A percentile compares a stretch with the other conserved stretches of the same genome.
These are phyloP conservation scores for Aphodius granarius DNA, from an alignment of 2,888 invertebrate species.

Conservation along the genomic window DNA sequence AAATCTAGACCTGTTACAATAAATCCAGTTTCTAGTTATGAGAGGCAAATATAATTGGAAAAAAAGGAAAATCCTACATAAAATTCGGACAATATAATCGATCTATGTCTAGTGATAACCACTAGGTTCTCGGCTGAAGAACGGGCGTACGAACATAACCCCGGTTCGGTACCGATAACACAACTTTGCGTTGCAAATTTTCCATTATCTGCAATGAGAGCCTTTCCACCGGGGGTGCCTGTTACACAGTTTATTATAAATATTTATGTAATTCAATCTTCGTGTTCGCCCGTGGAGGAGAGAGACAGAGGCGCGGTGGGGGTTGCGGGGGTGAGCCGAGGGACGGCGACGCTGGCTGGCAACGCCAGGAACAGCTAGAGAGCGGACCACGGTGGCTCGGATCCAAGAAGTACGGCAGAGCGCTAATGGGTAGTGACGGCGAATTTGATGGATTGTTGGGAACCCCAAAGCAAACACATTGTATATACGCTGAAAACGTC, in stretches of 20 bases:
- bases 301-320: slow-evolving; percentile 14
- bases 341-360: slow-evolving; percentile 29
- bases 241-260: slow-evolving; percentile 18
- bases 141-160: background rate
- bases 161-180: background rate
- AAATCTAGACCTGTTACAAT: no score
- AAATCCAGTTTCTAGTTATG: no score
- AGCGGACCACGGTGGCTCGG: slow-evolving; percentile 37
- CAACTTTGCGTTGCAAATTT: slow-evolving; percentile 27
- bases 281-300: background rate
- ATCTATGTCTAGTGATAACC: background rate
- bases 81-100: background rate
- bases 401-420: slow-evolving; percentile 54
- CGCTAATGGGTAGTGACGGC: slow-evolving; percentile 67
- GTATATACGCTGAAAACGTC: slow-evolving; percentile 40
- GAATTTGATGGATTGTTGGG: slow-evolving; percentile 62
- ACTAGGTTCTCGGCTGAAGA: background rate
- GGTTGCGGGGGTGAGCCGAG: slow-evolving; percentile 23
- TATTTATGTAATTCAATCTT: slow-evolving; percentile 28
- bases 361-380: slow-evolving; percentile 9
- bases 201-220: slow-evolving; percentile 23
- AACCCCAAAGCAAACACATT: slow-evolving; percentile 48
- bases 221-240: slow-evolving; percentile 16
- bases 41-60: no score
- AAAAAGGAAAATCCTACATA: no score